Evolutionary conservation across 92 coral and sea anemone genomes (phyloP).

Genomic region (Bergia sp.): DNA sequence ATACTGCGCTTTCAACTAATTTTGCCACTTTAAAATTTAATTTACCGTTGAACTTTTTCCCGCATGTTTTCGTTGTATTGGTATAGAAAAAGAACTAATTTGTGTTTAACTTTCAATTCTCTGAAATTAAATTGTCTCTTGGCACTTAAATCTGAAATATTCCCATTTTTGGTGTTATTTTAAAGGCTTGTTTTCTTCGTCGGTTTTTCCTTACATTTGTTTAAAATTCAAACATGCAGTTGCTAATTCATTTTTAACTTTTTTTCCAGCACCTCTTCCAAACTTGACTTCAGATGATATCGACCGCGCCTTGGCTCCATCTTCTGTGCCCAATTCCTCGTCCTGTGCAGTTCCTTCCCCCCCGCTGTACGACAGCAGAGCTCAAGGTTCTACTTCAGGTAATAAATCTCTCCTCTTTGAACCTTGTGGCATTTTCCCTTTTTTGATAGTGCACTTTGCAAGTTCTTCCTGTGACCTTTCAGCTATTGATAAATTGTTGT

Average conservation of each 20-base stretch:
- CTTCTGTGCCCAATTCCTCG: constrained; percentile 72
- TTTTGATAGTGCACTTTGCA: background rate
- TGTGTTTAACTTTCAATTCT: background rate
- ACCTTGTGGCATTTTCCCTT: background rate
- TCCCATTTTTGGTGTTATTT: background rate
- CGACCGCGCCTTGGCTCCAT: constrained; percentile 93
- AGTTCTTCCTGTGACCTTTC: background rate
- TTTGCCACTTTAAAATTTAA: too few relatives aligned
- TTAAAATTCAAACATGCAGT: background rate
- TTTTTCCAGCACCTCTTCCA: constrained; percentile 90
- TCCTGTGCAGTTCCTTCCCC: constrained; percentile 70
- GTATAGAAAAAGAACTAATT: background rate
- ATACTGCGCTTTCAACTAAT: too few relatives aligned
- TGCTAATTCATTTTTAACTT: constrained; percentile 10
- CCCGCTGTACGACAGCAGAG: constrained; percentile 74
- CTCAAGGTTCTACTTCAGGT: constrained; percentile 41
- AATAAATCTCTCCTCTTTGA: background rate
- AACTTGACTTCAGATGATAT: constrained; percentile 98
- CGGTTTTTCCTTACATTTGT: background rate
- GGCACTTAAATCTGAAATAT: background rate
- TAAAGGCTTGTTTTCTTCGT: background rate
- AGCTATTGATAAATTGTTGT: background rate
- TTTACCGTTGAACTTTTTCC: too few relatives aligned
- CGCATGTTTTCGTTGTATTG: background rate
- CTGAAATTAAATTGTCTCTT: background rate